Conservation (phyloP, 1,140 invertebrate species). For the Neotoxoptera formosana region DNA sequence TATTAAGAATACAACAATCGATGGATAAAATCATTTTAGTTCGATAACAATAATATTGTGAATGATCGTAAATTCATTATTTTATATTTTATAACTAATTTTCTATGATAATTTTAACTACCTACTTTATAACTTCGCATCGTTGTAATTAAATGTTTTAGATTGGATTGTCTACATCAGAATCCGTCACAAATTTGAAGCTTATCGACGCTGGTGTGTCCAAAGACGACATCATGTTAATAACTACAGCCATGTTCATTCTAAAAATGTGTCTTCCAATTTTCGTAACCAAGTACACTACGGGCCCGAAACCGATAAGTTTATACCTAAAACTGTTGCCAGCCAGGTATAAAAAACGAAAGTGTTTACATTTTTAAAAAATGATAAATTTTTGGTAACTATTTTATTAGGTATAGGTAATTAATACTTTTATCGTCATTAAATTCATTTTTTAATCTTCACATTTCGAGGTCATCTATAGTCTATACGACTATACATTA, state of each 20-base stretch:
- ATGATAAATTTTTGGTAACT: not conserved
- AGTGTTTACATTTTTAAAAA: not conserved
- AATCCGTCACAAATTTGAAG: conserved; percentile 88
- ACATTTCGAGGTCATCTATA: not conserved
- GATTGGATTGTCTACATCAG: conserved; percentile 13
- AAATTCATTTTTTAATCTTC: not conserved
- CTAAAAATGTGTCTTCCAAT: conserved; percentile 94
- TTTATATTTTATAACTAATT: not conserved
- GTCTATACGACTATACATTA: not conserved
- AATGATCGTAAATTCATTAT: no score
- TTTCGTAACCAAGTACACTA: conserved; percentile 85
- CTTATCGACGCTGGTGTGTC: conserved; percentile 85
- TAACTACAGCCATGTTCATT: conserved; percentile 92
- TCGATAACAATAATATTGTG: not conserved
- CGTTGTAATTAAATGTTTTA: not conserved
- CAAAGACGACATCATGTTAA: conserved; percentile 74
- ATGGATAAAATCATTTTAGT: not conserved
- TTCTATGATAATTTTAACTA: not conserved
- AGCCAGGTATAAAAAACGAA: conserved; percentile 69
- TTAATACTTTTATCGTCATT: not conserved
- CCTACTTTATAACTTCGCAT: not conserved
- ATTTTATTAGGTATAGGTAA: not conserved
- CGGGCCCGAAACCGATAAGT: conserved; percentile 85
- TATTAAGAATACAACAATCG: not conserved
- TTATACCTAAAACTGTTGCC: conserved; percentile 91